Evolutionary conservation across 2,113 vertebrate genomes (phyloP).

Genomic region (Morone saxatilis): DNA sequence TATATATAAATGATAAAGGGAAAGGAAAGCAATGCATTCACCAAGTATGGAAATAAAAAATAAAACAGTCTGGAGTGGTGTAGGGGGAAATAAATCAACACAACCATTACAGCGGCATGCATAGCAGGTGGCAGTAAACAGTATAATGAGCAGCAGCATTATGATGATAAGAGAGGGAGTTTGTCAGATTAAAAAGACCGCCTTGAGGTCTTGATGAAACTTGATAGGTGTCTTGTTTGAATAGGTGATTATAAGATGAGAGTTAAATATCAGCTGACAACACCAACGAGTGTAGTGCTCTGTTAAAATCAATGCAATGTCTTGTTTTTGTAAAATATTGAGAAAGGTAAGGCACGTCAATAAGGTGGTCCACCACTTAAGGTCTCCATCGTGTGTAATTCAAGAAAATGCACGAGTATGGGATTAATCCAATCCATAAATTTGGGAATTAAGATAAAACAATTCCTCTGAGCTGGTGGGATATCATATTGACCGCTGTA

Average conservation of each 20-base stretch:
- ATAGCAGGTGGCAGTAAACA: constrained; percentile 34
- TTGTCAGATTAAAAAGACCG: constrained; percentile 15
- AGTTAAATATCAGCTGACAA: neutral
- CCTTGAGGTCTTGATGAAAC: constrained; percentile 23
- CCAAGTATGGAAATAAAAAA: constrained; percentile 2
- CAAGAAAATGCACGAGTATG: neutral
- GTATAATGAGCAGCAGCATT: constrained; percentile 28
- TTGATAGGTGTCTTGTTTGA: constrained; percentile 39
- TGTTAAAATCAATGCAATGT: neutral
- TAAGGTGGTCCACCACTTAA: neutral
- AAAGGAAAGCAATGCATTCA: constrained; percentile 16
- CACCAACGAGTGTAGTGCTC: neutral
- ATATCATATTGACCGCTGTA: constrained; percentile 32
- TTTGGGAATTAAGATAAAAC: constrained; percentile 32
- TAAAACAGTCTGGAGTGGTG: neutral
- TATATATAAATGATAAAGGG: constrained; percentile 8
- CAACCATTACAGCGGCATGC: constrained; percentile 11
- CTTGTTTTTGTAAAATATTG: neutral
- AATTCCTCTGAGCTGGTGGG: constrained; percentile 13
- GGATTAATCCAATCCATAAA: constrained; percentile 30
- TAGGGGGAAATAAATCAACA: constrained; percentile 35
- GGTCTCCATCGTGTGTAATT: neutral
- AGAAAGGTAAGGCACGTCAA: too few species aligned
- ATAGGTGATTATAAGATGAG: constrained; percentile 21
- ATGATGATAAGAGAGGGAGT: constrained; percentile 23